phyloP scores from a whole-genome alignment of 2,797 vertebrate species.

The Myripristis murdjan region DNA sequence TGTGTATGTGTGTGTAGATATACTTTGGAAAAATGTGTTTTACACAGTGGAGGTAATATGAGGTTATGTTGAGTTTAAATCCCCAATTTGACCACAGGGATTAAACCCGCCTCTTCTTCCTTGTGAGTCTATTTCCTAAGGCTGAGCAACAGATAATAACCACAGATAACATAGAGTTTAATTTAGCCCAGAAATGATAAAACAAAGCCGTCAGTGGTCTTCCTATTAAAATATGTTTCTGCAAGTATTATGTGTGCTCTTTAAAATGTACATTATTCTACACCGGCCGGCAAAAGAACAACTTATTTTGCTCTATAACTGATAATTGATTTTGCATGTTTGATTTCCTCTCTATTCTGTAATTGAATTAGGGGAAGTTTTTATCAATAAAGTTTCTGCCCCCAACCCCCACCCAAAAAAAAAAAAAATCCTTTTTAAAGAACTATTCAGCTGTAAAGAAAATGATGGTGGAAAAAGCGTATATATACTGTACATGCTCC shows the following conservation, averaged over 20 bases:
- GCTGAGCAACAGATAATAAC: conserved; percentile 25
- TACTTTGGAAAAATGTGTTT: not conserved
- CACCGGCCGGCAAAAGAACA: not conserved
- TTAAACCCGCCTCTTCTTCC: conserved; percentile 33
- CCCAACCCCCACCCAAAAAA: no score
- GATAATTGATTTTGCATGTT: not conserved
- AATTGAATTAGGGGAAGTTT: conserved; percentile 31
- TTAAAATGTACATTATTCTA: conserved; percentile 7
- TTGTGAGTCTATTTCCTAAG: conserved; percentile 17
- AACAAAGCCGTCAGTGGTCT: not conserved
- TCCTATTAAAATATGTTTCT: not conserved
- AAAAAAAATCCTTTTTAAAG: conserved; percentile 13
- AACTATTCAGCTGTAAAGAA: conserved; percentile 35
- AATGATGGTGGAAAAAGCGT: conserved; percentile 20
- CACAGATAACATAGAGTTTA: conserved; percentile 11
- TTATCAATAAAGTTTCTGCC: conserved; percentile 30
- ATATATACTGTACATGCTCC: not conserved
- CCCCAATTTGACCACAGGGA: conserved; percentile 37
- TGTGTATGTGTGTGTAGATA: conserved; percentile 11
- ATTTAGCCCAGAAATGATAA: not conserved
- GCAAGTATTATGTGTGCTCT: not conserved
- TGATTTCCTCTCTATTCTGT: not conserved
- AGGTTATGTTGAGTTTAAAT: conserved; percentile 28
- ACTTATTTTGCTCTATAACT: not conserved
- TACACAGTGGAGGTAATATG: conserved; percentile 2